These are phyloP conservation scores for Esox niger DNA, from an alignment of 2,113 vertebrate genomes.

Conservation along the genomic window DNA sequence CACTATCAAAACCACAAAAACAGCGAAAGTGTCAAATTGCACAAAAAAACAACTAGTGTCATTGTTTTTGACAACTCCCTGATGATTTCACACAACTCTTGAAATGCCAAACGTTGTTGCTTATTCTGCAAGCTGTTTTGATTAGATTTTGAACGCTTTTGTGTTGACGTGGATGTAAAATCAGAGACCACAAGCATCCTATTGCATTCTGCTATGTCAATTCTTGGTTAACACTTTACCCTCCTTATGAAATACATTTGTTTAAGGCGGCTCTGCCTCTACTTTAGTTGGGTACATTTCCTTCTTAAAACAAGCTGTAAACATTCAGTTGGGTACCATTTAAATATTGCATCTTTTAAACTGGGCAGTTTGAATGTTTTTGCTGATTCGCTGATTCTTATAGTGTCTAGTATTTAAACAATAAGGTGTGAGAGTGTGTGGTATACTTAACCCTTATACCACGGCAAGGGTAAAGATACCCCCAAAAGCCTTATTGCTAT, in stretches of 20 bases:
- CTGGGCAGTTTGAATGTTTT: no score
- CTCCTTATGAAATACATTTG: background rate
- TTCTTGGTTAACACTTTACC: background rate
- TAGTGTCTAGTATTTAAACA: no score
- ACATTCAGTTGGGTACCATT: background rate
- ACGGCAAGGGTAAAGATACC: no score
- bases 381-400: no score
- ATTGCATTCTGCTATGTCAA: background rate
- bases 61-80: slow-evolving; percentile 33
- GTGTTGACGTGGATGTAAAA: background rate
- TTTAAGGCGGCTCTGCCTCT: background rate
- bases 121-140: background rate
- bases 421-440: no score
- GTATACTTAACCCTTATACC: no score
- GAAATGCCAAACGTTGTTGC: background rate
- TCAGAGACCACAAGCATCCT: background rate
- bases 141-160: slow-evolving; percentile 20
- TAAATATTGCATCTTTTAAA: no score
- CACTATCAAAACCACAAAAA: slow-evolving; percentile 30
- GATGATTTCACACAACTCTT: slow-evolving; percentile 23
- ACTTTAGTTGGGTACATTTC: background rate
- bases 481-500: no score
- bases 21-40: background rate
- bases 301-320: background rate
- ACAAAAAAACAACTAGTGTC: slow-evolving; percentile 37